Evolutionary conservation across 2,888 invertebrate species (phyloP).

Genomic region (Stenolophus ochropezus): DNA sequence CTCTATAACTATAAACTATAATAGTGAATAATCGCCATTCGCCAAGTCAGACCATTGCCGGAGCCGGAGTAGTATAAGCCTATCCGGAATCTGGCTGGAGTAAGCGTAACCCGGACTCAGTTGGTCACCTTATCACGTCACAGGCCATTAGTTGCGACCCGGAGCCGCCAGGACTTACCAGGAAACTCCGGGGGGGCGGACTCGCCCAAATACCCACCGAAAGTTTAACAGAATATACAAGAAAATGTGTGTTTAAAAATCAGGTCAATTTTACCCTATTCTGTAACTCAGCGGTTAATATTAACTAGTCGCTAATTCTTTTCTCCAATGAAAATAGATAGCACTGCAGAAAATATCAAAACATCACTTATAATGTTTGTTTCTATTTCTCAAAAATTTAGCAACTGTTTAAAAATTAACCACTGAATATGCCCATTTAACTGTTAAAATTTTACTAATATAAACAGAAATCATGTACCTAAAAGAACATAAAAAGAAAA

Average conservation of each 20-base stretch:
- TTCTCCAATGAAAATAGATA: no score
- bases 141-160: slow-evolving; percentile 59
- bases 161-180: neutral
- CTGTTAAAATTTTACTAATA: no score
- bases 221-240: neutral
- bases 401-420: no score
- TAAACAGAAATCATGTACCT: no score
- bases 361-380: no score
- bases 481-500: no score
- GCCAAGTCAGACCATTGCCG: neutral
- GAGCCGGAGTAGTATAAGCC: neutral
- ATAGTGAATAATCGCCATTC: neutral
- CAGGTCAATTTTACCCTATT: neutral
- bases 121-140: slow-evolving; percentile 62
- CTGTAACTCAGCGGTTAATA: no score
- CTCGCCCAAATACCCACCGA: neutral
- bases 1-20: neutral
- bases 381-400: no score
- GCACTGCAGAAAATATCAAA: no score
- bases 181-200: neutral
- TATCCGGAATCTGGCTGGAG: neutral
- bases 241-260: no score
- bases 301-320: no score
- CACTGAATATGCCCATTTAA: no score
- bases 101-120: slow-evolving; percentile 27